Percentiles rank a stretch among this genome's conserved stretches.
Conservation (phyloP, 2,113 vertebrate species). For the Edolisoma coerulescens region DNA sequence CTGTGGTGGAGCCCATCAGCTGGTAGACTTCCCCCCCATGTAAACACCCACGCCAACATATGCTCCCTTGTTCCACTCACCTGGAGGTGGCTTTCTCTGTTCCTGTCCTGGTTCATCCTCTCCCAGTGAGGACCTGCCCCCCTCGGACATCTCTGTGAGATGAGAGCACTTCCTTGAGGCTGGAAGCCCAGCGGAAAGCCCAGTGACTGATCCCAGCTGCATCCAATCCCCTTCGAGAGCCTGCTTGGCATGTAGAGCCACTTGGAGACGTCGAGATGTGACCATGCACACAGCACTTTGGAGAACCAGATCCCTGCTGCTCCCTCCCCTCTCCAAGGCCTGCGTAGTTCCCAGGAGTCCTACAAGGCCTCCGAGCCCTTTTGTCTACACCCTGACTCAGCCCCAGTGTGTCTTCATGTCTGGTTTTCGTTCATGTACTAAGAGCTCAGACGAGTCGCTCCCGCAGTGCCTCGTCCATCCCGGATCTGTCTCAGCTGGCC, state of each 20-base stretch:
- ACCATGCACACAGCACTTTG: conserved; percentile 65
- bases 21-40: neutral
- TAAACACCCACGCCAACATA: neutral
- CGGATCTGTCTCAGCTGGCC: accelerated
- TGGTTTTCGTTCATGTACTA: neutral
- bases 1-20: neutral
- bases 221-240: neutral
- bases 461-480: neutral
- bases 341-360: neutral
- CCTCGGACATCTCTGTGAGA: neutral
- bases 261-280: conserved; percentile 26
- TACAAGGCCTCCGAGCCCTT: neutral
- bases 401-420: neutral
- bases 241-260: neutral
- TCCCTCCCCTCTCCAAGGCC: conserved; percentile 24
- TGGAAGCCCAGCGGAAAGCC: neutral
- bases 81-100: neutral
- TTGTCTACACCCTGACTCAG: neutral
- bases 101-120: neutral
- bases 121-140: neutral
- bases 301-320: conserved; percentile 61
- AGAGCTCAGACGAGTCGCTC: neutral
- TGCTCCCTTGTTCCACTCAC: neutral
- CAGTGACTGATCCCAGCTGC: neutral
- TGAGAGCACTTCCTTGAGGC: neutral